Evolutionary conservation across 1,140 invertebrate genomes (phyloP).

Genomic region (Bombus sylvicola): DNA sequence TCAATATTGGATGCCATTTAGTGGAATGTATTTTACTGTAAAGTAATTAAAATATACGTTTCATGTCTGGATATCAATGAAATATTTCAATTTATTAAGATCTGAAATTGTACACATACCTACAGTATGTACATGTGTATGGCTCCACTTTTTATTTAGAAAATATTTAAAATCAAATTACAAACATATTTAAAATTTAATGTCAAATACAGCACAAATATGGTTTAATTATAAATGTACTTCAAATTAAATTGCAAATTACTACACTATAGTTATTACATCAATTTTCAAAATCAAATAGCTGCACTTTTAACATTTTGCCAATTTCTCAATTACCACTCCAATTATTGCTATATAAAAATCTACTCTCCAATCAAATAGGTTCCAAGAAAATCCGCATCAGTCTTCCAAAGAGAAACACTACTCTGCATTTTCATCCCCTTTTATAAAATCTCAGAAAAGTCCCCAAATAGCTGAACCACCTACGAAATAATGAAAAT

Average conservation of each 20-base stretch:
- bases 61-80: background rate
- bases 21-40: background rate
- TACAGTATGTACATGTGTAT: no score
- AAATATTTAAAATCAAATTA: background rate
- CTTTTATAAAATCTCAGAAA: no score
- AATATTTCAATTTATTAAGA: background rate
- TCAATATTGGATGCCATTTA: background rate
- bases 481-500: background rate
- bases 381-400: no score
- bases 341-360: no score
- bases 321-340: no score
- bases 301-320: background rate
- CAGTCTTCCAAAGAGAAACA: no score
- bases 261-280: background rate
- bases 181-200: background rate
- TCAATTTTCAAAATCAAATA: background rate
- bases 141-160: no score
- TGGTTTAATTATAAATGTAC: background rate
- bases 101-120: background rate
- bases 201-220: background rate
- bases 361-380: no score
- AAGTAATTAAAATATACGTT: background rate
- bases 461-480: no score
- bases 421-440: no score
- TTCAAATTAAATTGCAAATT: no score